These are phyloP conservation scores for Neopipo cinnamomea DNA, from an alignment of 2,113 vertebrate genomes.

Conservation along the genomic window DNA sequence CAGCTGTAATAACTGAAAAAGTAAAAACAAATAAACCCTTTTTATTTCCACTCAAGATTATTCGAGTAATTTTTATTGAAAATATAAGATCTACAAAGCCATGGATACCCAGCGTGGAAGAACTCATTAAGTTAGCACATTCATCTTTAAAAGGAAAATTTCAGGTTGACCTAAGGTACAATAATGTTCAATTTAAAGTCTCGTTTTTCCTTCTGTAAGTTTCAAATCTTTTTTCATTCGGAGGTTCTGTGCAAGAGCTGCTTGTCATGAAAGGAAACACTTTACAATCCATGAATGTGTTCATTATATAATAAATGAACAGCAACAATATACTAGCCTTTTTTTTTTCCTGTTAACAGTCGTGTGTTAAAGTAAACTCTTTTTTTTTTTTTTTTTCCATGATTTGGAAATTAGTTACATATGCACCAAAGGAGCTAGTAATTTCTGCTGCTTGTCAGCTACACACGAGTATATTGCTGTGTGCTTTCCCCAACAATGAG, in stretches of 20 bases:
- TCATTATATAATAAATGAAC: conserved; percentile 77
- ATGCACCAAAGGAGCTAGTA: conserved; percentile 78
- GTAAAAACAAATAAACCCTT: conserved; percentile 58
- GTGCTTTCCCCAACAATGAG: conserved; percentile 65
- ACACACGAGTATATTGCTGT: conserved; percentile 83
- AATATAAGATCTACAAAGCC: conserved; percentile 76
- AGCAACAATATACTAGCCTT: conserved; percentile 72
- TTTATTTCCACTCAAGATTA: conserved; percentile 68
- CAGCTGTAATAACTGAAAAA: conserved; percentile 37
- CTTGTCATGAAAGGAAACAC: conserved; percentile 63
- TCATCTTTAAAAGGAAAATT: conserved; percentile 69
- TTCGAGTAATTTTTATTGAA: conserved; percentile 75
- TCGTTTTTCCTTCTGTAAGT: conserved; percentile 45
- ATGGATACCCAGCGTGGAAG: conserved; percentile 71
- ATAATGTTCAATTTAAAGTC: conserved; percentile 64
- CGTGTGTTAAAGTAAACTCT: conserved; percentile 68
- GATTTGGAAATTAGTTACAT: conserved; percentile 75
- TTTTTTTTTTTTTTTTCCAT: conserved; percentile 16
- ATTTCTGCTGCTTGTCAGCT: conserved; percentile 64
- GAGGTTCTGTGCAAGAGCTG: conserved; percentile 86
- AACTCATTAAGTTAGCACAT: conserved; percentile 73
- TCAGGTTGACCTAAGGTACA: conserved; percentile 67
- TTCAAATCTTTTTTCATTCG: conserved; percentile 64
- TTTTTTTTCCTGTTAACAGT: conserved; percentile 77
- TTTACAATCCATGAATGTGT: conserved; percentile 72